These are phyloP conservation scores for Xylophagus ater DNA, from an alignment of 2,888 invertebrate species.

Conservation along the genomic window DNA sequence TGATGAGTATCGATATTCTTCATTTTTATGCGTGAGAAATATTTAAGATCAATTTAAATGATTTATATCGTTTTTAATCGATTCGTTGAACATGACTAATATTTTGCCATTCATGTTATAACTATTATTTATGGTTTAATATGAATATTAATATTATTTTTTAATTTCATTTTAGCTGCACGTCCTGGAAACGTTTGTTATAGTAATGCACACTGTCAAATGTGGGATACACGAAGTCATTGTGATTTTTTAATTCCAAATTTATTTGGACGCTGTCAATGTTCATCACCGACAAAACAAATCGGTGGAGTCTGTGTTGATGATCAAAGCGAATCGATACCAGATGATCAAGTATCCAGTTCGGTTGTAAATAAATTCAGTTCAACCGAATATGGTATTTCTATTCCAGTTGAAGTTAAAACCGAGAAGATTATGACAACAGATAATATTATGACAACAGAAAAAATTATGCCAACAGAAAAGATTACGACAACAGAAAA, in stretches of 20 bases:
- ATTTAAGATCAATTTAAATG: conserved; percentile 1
- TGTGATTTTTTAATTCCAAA: conserved; percentile 85
- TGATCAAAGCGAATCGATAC: neutral
- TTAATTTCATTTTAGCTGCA: conserved; percentile 54
- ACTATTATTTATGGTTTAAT: too few relatives aligned
- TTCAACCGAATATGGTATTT: conserved; percentile 7
- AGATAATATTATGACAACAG: neutral
- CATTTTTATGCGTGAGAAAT: too few relatives aligned
- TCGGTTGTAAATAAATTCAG: neutral
- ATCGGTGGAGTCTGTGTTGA: conserved; percentile 51
- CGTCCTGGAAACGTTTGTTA: conserved; percentile 79
- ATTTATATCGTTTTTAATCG: neutral
- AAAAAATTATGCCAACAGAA: too few relatives aligned
- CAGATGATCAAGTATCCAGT: neutral
- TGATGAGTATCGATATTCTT: too few relatives aligned
- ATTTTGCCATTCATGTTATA: conserved; percentile 1
- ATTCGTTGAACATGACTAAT: neutral
- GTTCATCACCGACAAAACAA: conserved; percentile 55
- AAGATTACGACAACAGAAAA: neutral
- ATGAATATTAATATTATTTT: neutral
- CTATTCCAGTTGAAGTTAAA: conserved; percentile 1
- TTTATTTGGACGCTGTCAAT: conserved; percentile 78
- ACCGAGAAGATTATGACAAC: neutral
- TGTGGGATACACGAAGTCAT: conserved; percentile 72
- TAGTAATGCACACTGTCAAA: conserved; percentile 77